Evolutionary conservation across 2,888 invertebrate species (phyloP).

Genomic region (Marasmarcha lunaedactyla): DNA sequence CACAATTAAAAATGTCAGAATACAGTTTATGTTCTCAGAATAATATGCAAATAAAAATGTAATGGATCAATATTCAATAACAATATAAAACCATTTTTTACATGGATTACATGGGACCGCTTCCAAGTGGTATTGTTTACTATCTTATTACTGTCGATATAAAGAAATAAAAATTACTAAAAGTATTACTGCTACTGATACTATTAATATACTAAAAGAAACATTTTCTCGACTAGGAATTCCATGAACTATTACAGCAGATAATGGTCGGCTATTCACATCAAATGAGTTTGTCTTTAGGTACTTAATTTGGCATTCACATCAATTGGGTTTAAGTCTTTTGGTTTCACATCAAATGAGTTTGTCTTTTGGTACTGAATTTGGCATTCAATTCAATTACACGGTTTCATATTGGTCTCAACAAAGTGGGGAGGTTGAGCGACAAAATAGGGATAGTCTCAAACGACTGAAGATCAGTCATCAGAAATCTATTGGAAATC

Average conservation of each 20-base stretch:
- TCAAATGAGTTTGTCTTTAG: slow-evolving; percentile 7
- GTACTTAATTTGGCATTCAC: background rate
- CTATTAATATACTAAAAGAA: slow-evolving; percentile 3
- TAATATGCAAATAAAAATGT: too few species aligned
- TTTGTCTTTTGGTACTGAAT: too few species aligned
- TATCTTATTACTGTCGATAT: slow-evolving; percentile 10
- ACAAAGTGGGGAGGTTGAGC: slow-evolving; percentile 9
- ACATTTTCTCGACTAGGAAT: slow-evolving; percentile 4
- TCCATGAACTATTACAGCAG: slow-evolving; percentile 7
- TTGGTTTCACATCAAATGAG: too few species aligned
- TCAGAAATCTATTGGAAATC: slow-evolving; percentile 1
- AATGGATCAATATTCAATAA: too few species aligned
- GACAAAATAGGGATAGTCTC: slow-evolving; percentile 6
- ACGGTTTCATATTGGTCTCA: slow-evolving; percentile 3
- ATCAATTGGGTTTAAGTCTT: too few species aligned
- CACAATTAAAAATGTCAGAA: too few species aligned
- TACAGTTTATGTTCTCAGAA: too few species aligned
- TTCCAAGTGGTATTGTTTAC: too few species aligned
- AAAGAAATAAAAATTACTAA: slow-evolving; percentile 7
- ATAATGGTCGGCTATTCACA: slow-evolving; percentile 9
- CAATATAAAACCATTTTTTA: too few species aligned
- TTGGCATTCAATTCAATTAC: background rate
- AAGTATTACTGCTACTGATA: background rate
- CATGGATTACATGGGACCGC: too few species aligned
- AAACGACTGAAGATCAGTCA: slow-evolving; percentile 6